Evolutionary conservation across 2,888 invertebrate species (phyloP), one percentile per base, ranked within the genome.

Genomic region (Rhodophaea formosa): DNA sequence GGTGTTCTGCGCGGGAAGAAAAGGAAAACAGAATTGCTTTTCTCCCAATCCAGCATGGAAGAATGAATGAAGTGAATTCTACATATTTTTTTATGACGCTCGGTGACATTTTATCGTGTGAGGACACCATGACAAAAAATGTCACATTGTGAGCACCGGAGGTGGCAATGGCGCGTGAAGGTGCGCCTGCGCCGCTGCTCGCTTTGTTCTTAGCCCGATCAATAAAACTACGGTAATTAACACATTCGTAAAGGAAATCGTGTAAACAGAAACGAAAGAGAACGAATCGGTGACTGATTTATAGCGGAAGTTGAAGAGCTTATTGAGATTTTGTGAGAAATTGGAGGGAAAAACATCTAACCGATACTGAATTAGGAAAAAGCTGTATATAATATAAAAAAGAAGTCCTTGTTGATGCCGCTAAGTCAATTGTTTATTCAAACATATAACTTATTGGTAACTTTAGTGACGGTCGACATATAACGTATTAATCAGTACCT

Each of bases 31-130:
- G n/a, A n/a, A n/a, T n/a, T n/a, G n/a, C n/a, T n/a, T n/a, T n/a
- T n/a, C n/a, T n/a, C n/a, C n/a, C n/a, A n/a, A n/a, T n/a, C n/a
- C n/a, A n/a, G n/a, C n/a, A n/a, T n/a, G n/a, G n/a, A n/a, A n/a
- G n/a, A n/a, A n/a, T n/a, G n/a, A n/a, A n/a, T n/a, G 39, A 39
- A 12, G 39, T 6, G 1, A 39, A 12, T 39, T 12, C 5, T 8
- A 39, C 39, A 10, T 10, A 35, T 62, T 57, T 62, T 66, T 68
- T 69, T 64, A 67, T 67, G 62, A 68, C 64, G 68, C 57, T 69
- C 62, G 44, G 60, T 62, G 62, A 59, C 63, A 61, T 67, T 65
- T 70, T 65, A 72, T 75, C 71, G 66, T 67, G 62, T 68, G 70
- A 69, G 69, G 66, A 66, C 61, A 57, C 57, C 42, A 17, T 16